Evolutionary conservation across 2,888 invertebrate species (phyloP).

Genomic region (Thelaira solivaga): DNA sequence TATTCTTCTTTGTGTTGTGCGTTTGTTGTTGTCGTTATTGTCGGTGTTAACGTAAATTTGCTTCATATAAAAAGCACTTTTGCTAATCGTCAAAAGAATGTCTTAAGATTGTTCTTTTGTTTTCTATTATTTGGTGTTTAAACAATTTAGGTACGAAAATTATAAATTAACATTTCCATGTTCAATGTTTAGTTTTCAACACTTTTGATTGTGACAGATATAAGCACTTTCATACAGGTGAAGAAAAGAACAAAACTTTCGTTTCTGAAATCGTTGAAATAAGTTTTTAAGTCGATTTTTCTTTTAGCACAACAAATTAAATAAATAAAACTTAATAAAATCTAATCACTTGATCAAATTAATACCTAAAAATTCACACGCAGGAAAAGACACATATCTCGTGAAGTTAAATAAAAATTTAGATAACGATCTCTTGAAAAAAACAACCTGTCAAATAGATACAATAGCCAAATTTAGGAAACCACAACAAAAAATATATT

Average conservation of each 20-base stretch:
- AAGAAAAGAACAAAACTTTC: too few species aligned
- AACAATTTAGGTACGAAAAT: constrained; percentile 9
- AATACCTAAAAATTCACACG: too few species aligned
- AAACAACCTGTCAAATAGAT: background rate
- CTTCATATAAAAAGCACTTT: constrained; percentile 17
- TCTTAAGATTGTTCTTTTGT: constrained; percentile 22
- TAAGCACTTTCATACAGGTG: too few species aligned
- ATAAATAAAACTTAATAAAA: too few species aligned
- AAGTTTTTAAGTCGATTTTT: too few species aligned
- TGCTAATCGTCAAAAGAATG: constrained; percentile 44
- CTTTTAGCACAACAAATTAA: too few species aligned
- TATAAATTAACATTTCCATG: background rate
- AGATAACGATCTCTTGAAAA: constrained; percentile 17
- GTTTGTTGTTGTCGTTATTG: background rate
- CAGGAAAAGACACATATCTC: too few species aligned
- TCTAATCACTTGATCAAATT: too few species aligned
- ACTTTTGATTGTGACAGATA: background rate
- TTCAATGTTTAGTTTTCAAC: background rate
- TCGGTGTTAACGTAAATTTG: constrained; percentile 6
- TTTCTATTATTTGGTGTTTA: background rate
- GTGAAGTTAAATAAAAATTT: too few species aligned
- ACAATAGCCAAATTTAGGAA: background rate
- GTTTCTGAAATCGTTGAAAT: too few species aligned
- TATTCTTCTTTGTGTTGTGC: background rate
- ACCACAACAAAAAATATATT: background rate